Conservation (phyloP, 2,113 vertebrate genomes). For the Sula dactylatra region DNA sequence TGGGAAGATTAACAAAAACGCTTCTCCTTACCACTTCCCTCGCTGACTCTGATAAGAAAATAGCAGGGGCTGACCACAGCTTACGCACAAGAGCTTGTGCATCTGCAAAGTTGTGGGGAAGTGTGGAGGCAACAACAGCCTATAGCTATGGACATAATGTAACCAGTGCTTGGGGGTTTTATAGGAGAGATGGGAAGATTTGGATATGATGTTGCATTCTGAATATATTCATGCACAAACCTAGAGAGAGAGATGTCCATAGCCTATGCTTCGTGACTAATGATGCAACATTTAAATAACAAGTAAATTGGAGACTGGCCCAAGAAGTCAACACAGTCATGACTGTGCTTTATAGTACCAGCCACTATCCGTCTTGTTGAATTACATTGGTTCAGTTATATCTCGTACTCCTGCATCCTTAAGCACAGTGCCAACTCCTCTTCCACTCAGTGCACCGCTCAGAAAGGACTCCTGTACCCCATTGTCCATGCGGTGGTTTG, state of each 20-base stretch:
- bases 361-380: background rate
- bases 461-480: background rate
- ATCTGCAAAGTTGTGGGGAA: background rate
- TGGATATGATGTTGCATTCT: background rate
- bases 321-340: accelerated
- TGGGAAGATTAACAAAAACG: background rate
- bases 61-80: background rate
- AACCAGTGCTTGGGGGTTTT: background rate
- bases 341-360: background rate
- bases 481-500: accelerated
- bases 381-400: background rate
- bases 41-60: background rate
- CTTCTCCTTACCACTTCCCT: background rate
- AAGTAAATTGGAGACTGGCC: background rate
- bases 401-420: background rate
- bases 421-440: background rate
- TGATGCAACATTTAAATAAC: background rate
- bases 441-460: background rate
- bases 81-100: background rate
- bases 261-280: background rate
- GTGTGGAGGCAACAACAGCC: background rate
- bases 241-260: background rate
- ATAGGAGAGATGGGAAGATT: background rate
- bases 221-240: background rate
- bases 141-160: accelerated